Percentiles rank a stretch among this genome's conserved stretches.
Conservation (phyloP, 2,113 vertebrate species). For the Cyanoderma ruficeps region DNA sequence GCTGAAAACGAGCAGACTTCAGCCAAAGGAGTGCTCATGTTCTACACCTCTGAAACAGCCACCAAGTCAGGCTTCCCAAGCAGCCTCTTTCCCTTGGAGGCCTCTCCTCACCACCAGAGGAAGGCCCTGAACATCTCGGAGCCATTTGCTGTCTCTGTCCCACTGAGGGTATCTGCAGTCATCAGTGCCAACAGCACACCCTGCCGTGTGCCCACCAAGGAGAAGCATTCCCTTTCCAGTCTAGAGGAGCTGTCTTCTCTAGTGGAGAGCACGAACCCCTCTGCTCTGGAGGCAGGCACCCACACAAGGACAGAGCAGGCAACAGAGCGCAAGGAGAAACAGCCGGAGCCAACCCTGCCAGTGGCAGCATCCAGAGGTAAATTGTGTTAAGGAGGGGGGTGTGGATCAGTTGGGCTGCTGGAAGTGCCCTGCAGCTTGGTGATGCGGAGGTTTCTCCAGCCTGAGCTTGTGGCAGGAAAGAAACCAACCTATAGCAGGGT, state of each 20-base stretch:
- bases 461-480: neutral
- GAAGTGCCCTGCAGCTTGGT: neutral
- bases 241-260: constrained; percentile 76
- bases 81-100: constrained; percentile 91
- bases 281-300: neutral
- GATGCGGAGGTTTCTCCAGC: neutral
- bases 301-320: neutral
- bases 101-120: constrained; percentile 89
- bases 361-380: neutral
- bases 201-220: constrained; percentile 82
- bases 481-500: neutral
- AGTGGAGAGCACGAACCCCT: constrained; percentile 20
- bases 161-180: constrained; percentile 89
- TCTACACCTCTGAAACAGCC: constrained; percentile 84
- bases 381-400: neutral
- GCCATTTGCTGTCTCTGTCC: constrained; percentile 93
- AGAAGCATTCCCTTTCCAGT: constrained; percentile 78
- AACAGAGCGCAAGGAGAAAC: constrained; percentile 55
- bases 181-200: constrained; percentile 96
- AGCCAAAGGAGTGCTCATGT: constrained; percentile 89
- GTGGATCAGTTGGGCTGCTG: neutral
- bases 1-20: constrained; percentile 82
- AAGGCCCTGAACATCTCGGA: constrained; percentile 96
- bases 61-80: constrained; percentile 82
- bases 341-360: neutral